A percentile compares a stretch with the other conserved stretches of the same genome.
Conservation (phyloP, 2,888 invertebrate genomes). For the Coronaproctus castanopsis region DNA sequence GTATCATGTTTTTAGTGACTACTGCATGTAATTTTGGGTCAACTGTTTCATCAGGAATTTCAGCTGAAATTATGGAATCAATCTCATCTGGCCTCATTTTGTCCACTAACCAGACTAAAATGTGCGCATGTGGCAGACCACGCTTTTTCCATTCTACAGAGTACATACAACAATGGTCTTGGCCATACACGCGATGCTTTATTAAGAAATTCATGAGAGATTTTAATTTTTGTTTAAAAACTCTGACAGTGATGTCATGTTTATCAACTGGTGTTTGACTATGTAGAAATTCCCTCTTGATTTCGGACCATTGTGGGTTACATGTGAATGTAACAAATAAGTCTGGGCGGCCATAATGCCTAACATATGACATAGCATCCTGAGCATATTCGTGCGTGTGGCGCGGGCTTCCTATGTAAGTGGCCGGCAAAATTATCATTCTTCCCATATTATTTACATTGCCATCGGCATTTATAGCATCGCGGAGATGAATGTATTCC, state of each 20-base stretch:
- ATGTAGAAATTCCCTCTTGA: slow-evolving; percentile 15
- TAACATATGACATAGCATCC: slow-evolving; percentile 24
- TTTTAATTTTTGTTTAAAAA: slow-evolving; percentile 16
- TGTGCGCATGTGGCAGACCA: slow-evolving; percentile 22
- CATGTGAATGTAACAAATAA: slow-evolving; percentile 22
- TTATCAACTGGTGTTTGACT: slow-evolving; percentile 20
- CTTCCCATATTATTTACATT: slow-evolving; percentile 18
- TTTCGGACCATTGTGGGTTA: slow-evolving; percentile 22
- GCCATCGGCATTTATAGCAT: slow-evolving; percentile 20
- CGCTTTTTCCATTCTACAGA: slow-evolving; percentile 22
- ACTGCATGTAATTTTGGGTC: slow-evolving; percentile 20
- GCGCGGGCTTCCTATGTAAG: slow-evolving; percentile 22
- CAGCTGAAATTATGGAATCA: slow-evolving; percentile 23
- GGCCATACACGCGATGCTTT: slow-evolving; percentile 14
- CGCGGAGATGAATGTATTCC: slow-evolving; percentile 22
- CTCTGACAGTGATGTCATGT: slow-evolving; percentile 16
- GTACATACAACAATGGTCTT: slow-evolving; percentile 19
- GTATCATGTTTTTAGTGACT: slow-evolving; percentile 24
- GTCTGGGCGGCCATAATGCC: slow-evolving; percentile 20
- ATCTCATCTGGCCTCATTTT: slow-evolving; percentile 22
- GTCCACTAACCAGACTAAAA: slow-evolving; percentile 23
- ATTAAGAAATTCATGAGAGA: slow-evolving; percentile 11
- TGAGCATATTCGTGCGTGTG: slow-evolving; percentile 23
- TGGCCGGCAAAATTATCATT: slow-evolving; percentile 21
- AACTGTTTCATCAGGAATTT: slow-evolving; percentile 22